phyloP scores from a whole-genome alignment of 2,797 vertebrate species.

The Lepidocolaptes lacrymiger region DNA sequence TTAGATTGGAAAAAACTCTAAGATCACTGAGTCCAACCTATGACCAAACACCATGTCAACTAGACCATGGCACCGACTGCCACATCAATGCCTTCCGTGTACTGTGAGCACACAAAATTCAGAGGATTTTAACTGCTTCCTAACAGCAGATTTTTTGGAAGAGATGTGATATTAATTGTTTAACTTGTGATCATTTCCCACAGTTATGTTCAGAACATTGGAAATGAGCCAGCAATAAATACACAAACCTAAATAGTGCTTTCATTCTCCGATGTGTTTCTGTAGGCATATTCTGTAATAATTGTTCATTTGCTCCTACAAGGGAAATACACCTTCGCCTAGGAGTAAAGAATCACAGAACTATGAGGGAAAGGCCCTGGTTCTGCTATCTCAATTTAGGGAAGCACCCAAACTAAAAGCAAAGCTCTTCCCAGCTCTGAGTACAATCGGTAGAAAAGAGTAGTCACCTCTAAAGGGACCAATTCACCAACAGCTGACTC shows the following conservation, averaged over 20 bases:
- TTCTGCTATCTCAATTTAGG: neutral
- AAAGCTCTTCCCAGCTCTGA: neutral
- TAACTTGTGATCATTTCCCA: neutral
- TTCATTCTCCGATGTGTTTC: neutral
- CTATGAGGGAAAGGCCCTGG: neutral
- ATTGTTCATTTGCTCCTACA: neutral
- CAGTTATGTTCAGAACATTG: neutral
- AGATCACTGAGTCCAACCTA: neutral
- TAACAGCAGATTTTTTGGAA: neutral
- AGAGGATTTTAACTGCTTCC: neutral
- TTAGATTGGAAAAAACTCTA: neutral
- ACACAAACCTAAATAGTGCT: neutral
- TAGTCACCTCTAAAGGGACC: neutral
- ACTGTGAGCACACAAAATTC: neutral
- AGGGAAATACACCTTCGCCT: neutral
- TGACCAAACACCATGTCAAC: neutral
- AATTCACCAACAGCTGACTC: neutral
- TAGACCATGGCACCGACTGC: neutral
- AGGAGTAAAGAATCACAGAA: neutral
- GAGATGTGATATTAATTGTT: neutral
- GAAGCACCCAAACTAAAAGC: neutral
- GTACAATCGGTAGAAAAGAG: neutral
- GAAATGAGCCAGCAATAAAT: neutral
- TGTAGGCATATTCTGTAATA: neutral
- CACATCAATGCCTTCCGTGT: neutral